Evolutionary conservation across 2,113 vertebrate species (phyloP), one percentile per base, ranked within the genome.

Genomic region (Potamarius usumacintae): DNA sequence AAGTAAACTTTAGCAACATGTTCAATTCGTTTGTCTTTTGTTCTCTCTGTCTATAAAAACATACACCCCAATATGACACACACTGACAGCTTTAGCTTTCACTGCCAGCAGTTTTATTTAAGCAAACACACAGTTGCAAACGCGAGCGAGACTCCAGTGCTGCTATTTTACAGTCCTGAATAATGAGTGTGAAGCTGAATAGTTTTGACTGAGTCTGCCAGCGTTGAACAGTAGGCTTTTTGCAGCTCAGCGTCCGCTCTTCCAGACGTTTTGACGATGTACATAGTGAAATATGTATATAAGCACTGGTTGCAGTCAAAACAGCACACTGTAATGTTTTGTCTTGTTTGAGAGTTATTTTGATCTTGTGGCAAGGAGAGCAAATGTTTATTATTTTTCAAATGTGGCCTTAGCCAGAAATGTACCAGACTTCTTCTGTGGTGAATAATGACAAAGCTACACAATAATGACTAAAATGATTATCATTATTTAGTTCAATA

Each of bases 151-250:
- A 84, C 55, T 74, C 84, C 84, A 50, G 57, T 48, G 63, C 82
- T 48, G 63, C 82, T 78, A 60, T 74, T 55, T 83, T 58, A 60
- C 34, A 79, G 15, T 67, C 58, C 88, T 65, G 71, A 84, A 89
- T 65, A 83, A 83, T 84, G 82, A 12, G 1, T 52, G 65, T 77
- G 82, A 67, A 72, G 50, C 83, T 77, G 90, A 91, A 93, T 90
- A 91, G 90, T 87, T 91, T 89, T 88, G 84, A 89, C 90, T 94
- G 91, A 89, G 90, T 79, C 89, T 81, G 88, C 82, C 88, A 85
- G 86, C 84, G 90, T 91, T 85, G 88, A 90, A 91, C 90, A 89
- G 90, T 87, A 84, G 62, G 89, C 87, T 90, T 93, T 93, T 93
- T 74, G 58, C 79, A 72, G 77, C 57, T 82, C 82, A 65, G 84